Percentiles rank a stretch among this genome's conserved stretches.
Evolutionary conservation across 2,888 invertebrate species (phyloP).

Genomic region (Drosophila antonietae): DNA sequence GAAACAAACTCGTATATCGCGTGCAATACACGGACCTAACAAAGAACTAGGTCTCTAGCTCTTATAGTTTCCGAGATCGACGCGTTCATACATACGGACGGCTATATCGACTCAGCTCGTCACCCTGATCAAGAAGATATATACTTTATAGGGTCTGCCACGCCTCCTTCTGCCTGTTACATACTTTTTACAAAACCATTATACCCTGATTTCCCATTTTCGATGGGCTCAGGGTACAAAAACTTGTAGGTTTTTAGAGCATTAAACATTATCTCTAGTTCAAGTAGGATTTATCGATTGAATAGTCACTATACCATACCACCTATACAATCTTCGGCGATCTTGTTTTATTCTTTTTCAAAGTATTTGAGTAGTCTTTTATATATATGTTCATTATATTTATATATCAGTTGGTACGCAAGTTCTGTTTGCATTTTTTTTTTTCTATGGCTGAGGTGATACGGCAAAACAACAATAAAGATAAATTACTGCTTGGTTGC

Average conservation of each 20-base stretch:
- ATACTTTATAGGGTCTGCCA: too few species aligned
- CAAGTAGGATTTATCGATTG: background rate
- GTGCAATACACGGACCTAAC: too few species aligned
- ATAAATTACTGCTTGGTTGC: constrained; percentile 7
- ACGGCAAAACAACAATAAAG: background rate
- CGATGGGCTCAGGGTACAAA: too few species aligned
- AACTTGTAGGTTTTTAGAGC: background rate
- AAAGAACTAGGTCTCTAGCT: too few species aligned
- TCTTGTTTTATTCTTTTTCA: background rate
- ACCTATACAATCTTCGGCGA: background rate
- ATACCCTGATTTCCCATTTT: too few species aligned
- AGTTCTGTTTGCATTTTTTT: background rate
- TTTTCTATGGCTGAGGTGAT: background rate
- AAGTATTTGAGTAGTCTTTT: background rate
- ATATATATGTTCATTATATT: background rate
- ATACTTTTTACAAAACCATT: too few species aligned
- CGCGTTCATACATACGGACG: too few species aligned
- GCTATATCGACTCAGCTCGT: too few species aligned
- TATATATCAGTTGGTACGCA: background rate
- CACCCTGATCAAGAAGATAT: too few species aligned
- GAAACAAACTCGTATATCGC: too few species aligned
- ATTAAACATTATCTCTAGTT: background rate
- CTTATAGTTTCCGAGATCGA: too few species aligned
- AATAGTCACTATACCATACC: background rate
- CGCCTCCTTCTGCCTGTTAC: too few species aligned